Evolutionary conservation across 2,888 invertebrate species (phyloP).

Genomic region (Temnothorax rugatulus): DNA sequence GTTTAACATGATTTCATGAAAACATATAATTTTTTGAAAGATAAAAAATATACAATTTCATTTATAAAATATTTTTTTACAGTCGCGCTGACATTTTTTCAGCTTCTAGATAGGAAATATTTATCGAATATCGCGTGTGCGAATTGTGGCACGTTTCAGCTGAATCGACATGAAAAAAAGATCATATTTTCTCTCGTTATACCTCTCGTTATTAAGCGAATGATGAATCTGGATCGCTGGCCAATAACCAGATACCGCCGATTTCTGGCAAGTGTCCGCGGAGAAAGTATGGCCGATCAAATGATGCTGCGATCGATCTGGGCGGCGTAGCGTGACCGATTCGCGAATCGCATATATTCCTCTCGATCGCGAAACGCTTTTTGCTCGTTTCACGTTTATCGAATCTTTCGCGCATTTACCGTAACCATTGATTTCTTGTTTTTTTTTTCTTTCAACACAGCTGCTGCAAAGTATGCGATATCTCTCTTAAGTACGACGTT

Average conservation of each 20-base stretch:
- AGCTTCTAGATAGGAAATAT: background rate
- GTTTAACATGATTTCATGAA: background rate
- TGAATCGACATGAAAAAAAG: background rate
- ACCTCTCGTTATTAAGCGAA: slow-evolving; percentile 66
- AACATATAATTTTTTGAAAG: background rate
- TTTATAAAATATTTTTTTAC: background rate
- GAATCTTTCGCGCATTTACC: slow-evolving; percentile 53
- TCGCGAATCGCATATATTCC: slow-evolving; percentile 65
- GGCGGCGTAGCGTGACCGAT: slow-evolving; percentile 54
- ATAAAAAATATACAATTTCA: background rate
- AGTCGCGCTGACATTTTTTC: background rate
- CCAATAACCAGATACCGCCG: slow-evolving; percentile 39
- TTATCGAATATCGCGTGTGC: background rate
- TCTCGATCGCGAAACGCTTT: slow-evolving; percentile 6
- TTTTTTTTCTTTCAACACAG: background rate
- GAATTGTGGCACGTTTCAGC: background rate
- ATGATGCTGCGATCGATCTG: slow-evolving; percentile 64
- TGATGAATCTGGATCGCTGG: slow-evolving; percentile 57
- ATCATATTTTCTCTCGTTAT: background rate
- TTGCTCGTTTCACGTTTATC: slow-evolving; percentile 30
- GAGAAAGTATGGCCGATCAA: slow-evolving; percentile 76
- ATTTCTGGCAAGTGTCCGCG: slow-evolving; percentile 64
- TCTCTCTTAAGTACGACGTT: background rate
- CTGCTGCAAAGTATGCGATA: slow-evolving; percentile 1
- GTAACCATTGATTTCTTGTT: slow-evolving; percentile 36